Evolutionary conservation across 2,888 invertebrate species (phyloP).

Genomic region (Drosophila flavopinicola): DNA sequence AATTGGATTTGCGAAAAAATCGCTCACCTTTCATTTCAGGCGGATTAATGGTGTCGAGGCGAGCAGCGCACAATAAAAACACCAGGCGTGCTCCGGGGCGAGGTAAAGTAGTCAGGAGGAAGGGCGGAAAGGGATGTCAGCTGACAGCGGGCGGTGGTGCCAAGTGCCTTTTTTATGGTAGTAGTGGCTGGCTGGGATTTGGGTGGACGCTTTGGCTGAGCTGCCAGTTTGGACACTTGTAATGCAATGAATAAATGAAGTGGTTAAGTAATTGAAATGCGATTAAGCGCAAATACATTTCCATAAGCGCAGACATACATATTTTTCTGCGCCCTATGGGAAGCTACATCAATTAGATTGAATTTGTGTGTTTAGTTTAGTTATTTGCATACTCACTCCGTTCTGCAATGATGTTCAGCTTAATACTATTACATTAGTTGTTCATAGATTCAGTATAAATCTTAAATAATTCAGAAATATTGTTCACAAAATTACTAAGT

Average conservation of each 20-base stretch:
- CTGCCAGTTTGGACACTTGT: slow-evolving; percentile 72
- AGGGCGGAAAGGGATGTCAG: slow-evolving; percentile 6
- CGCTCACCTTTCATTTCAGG: slow-evolving; percentile 76
- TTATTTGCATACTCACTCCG: not conserved
- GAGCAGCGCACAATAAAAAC: slow-evolving; percentile 59
- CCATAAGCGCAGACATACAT: slow-evolving; percentile 22
- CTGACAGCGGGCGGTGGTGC: slow-evolving; percentile 43
- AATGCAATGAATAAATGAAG: slow-evolving; percentile 75
- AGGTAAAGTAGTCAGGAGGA: too few species aligned
- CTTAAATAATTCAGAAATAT: too few species aligned
- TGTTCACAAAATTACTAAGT: too few species aligned
- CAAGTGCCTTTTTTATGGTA: slow-evolving; percentile 37
- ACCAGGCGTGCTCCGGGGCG: slow-evolving; percentile 1
- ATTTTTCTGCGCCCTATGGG: not conserved
- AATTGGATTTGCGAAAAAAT: slow-evolving; percentile 76
- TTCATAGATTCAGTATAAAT: not conserved
- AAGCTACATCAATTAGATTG: slow-evolving; percentile 26
- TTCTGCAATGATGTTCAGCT: not conserved
- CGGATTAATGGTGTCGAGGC: slow-evolving; percentile 74
- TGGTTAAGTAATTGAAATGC: slow-evolving; percentile 75
- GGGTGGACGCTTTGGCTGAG: slow-evolving; percentile 46
- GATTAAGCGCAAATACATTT: slow-evolving; percentile 59
- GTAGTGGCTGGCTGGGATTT: slow-evolving; percentile 49
- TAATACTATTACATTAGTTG: not conserved
- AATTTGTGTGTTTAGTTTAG: slow-evolving; percentile 2